Evolutionary conservation across 2,113 vertebrate genomes (phyloP).

Genomic region (Cyprinodon brontotheroides): DNA sequence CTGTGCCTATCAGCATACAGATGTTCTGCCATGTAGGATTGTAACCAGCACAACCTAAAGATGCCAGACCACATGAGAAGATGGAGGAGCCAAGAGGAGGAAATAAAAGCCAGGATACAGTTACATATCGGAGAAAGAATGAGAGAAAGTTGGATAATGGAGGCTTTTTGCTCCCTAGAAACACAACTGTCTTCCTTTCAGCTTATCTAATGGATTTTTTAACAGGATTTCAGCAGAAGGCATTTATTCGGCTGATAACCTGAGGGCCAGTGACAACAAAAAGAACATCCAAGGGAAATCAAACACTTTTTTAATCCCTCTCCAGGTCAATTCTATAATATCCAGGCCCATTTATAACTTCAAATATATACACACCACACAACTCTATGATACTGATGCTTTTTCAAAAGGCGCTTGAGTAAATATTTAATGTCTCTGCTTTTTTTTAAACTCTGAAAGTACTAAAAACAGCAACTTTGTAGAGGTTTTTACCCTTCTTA

Average conservation of each 20-base stretch:
- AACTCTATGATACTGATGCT: background rate
- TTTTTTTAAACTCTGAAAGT: too few species aligned
- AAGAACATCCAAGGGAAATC: background rate
- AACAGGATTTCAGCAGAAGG: background rate
- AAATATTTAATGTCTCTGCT: background rate
- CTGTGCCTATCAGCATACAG: conserved; percentile 23
- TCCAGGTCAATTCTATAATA: background rate
- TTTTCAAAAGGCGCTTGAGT: background rate
- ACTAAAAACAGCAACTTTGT: too few species aligned
- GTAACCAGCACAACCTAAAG: conserved; percentile 38
- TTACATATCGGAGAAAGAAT: background rate
- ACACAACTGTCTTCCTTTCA: background rate
- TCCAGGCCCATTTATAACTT: background rate
- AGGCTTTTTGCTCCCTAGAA: background rate
- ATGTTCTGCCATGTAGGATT: conserved; percentile 16
- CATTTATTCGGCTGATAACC: background rate
- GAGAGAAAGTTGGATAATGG: background rate
- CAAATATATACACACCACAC: background rate
- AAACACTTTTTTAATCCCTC: background rate
- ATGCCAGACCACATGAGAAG: background rate
- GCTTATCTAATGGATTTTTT: background rate
- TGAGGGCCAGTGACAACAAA: background rate
- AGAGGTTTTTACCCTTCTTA: too few species aligned
- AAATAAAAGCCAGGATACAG: background rate
- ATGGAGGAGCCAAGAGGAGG: background rate